Evolutionary conservation across 2,888 invertebrate species (phyloP), one percentile per base, ranked within the genome.

Genomic region (Andrena fulva): DNA sequence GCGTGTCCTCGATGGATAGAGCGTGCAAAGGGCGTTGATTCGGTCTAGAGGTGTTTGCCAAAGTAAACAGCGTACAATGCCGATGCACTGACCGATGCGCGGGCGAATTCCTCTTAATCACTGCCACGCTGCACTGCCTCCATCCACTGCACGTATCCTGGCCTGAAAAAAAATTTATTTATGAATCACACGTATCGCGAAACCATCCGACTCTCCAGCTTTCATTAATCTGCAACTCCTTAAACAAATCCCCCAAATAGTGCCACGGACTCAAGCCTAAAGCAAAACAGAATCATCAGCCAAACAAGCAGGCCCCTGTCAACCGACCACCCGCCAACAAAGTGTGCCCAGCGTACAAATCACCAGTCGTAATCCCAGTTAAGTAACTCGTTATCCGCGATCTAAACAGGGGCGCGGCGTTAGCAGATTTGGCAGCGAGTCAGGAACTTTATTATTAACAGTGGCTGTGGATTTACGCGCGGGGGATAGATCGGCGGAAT

Each of bases 391-490:
- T 68, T 54, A 56, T 35, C 33, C 68, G 4, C 35, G 54, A 56
- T 68, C 68, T 68, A 68, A 68, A 68, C 54, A 68, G n/a, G 24
- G 35, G 56, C 68, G 54, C 68, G 27, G 35, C 54, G 68, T 68
- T 68, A 56, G 10, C 33, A 68, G 54, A 54, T 71, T 73, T 78
- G 82, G 82, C 77, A 66, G 48, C 31, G 52, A 52, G 74, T 82
- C 85, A 84, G 35, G 52, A 75, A 80, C 79, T 82, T 85, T 85
- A 85, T 82, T 85, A 82, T 85, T 82, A 82, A 82, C 77, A 31
- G 82, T 82, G 71, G 75, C 79, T 62, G 56, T 52, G 76, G 56
- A 76, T 77, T 78, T 78, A 68, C 78, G 56, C 48, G 63, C 67
- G 64, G 71, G 68, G 56, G 82, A 79, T 50, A 63, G 48, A 52